Evolutionary conservation across 1,140 invertebrate genomes (phyloP), one percentile per base, ranked within the genome.

Genomic region (Holotrichia oblita): DNA sequence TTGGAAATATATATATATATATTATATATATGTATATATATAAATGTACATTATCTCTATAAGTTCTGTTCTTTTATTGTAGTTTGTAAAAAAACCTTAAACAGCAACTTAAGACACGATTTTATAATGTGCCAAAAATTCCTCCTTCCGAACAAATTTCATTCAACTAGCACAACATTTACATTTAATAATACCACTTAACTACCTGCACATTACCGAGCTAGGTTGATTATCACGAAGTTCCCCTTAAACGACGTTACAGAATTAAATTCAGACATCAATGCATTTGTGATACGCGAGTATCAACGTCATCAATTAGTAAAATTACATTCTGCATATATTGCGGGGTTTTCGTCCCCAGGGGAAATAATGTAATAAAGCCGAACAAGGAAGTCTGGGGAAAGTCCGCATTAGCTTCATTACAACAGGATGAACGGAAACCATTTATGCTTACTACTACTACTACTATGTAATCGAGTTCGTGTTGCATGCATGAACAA

Each of bases 311-410:
- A 55, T 55, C 48, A 55, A 55, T 55, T 55, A 55, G 48, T 55
- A 55, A 55, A 55, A 55, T 55, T 55, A 55, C 48, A 55, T 55
- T 55, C 48, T 55, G 48, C 48, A 55, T 55, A 55, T n/a, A 55
- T 55, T 17, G 48, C 14, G 48, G 48, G 48, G 27, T 34, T 34
- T 34, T 34, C 48, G 6, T 55, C 48, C 48, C 48, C 48, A 6
- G 17, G 48, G 48, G 48, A 55, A 55, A 55, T 55, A 55, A 6
- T 17, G 17, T 55, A 48, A 48, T 55, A 55, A 55, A 55, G 48
- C 48, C 14, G 48, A 55, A 17, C 14, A 55, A 55, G 48, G 48
- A 55, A 55, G 14, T 55, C 14, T 34, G 6, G 48, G 48, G 48
- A 17, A 55, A 55, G 14, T 17, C 3, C 48, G 48, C 48, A 55